Percentiles rank a stretch among this genome's conserved stretches.
These are phyloP conservation scores for Cancer borealis DNA, from an alignment of 2,888 invertebrate species.

Conservation along the genomic window DNA sequence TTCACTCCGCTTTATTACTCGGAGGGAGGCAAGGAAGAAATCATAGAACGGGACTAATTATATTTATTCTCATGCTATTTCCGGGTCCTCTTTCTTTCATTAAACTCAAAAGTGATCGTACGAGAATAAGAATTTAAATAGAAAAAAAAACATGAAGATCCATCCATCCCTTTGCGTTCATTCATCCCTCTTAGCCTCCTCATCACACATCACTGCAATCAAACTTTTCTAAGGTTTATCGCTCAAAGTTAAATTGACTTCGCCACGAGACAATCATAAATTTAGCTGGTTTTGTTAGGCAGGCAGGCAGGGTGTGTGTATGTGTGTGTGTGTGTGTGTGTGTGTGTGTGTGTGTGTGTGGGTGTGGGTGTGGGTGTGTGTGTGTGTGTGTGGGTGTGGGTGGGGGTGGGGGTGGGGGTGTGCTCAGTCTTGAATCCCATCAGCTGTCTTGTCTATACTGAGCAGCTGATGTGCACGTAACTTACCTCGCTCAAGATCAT, in stretches of 20 bases:
- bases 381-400: neutral
- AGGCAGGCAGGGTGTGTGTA: neutral
- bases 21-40: too few species aligned
- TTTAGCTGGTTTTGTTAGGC: slow-evolving; percentile 27
- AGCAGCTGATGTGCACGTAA: too few species aligned
- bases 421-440: too few species aligned
- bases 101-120: neutral
- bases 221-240: neutral
- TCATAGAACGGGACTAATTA: too few species aligned
- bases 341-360: neutral
- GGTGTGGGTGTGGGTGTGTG: neutral
- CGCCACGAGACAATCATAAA: slow-evolving; percentile 51
- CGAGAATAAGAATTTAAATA: too few species aligned
- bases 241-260: slow-evolving; percentile 46
- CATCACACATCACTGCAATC: neutral
- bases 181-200: neutral
- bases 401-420: neutral
- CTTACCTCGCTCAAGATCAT: too few species aligned
- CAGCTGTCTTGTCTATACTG: too few species aligned
- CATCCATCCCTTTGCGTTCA: too few species aligned
- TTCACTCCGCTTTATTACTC: too few species aligned
- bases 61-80: too few species aligned
- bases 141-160: neutral
- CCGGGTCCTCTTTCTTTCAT: neutral
- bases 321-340: slow-evolving; percentile 15